Percentiles rank a stretch among this genome's conserved stretches.
Conservation (phyloP, 2,113 vertebrate species). For the Dromaius novaehollandiae region DNA sequence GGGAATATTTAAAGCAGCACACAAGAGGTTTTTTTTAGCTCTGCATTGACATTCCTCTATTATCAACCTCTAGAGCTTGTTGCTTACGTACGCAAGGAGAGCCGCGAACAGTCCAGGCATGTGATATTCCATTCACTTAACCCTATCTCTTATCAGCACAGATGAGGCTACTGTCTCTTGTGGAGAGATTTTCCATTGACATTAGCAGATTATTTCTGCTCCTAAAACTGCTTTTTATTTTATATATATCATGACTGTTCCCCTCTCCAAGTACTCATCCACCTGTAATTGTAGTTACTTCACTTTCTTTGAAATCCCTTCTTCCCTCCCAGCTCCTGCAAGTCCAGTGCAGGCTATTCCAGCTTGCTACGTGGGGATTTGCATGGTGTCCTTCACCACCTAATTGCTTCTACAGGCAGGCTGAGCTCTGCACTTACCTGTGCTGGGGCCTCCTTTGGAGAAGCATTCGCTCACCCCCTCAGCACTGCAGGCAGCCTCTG, state of each 20-base stretch:
- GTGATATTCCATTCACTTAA: constrained; percentile 59
- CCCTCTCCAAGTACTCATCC: neutral
- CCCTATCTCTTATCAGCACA: constrained; percentile 40
- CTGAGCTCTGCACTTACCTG: neutral
- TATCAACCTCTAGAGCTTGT: constrained; percentile 43
- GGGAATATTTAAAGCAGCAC: constrained; percentile 37
- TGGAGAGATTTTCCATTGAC: constrained; percentile 31
- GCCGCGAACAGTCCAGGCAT: constrained; percentile 24
- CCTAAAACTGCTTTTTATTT: neutral
- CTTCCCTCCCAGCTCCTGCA: neutral
- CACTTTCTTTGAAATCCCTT: neutral
- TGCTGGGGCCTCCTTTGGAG: neutral
- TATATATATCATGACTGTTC: neutral
- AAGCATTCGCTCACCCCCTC: neutral
- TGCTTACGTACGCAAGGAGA: constrained; percentile 34
- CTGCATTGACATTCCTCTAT: constrained; percentile 59
- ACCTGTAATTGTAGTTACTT: neutral
- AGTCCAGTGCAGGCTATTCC: neutral
- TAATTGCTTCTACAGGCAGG: neutral
- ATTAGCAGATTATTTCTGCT: neutral
- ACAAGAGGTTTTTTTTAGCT: constrained; percentile 34
- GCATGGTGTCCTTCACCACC: neutral
- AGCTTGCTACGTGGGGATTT: neutral
- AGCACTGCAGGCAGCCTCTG: neutral
- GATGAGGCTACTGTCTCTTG: neutral